Evolutionary conservation across 1,140 invertebrate genomes (phyloP).

Genomic region (Trinorchestia longiramus): DNA sequence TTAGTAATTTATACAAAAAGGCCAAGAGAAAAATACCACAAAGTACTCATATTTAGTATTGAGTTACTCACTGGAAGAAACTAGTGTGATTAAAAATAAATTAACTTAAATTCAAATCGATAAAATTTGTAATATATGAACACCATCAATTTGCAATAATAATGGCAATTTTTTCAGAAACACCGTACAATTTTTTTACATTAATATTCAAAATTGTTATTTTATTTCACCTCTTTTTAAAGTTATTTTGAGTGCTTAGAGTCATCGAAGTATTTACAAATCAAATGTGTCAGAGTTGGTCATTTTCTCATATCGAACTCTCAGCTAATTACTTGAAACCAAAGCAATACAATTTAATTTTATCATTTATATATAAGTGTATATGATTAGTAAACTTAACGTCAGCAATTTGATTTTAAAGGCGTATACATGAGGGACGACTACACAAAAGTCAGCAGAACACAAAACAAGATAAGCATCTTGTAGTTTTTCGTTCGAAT

Average conservation of each 20-base stretch:
- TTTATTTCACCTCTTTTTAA: too few relatives aligned
- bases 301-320: too few relatives aligned
- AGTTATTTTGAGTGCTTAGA: too few relatives aligned
- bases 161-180: neutral
- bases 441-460: too few relatives aligned
- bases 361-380: neutral
- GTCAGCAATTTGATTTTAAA: neutral
- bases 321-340: too few relatives aligned
- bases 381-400: neutral
- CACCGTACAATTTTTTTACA: neutral
- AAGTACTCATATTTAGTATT: neutral
- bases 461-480: too few relatives aligned
- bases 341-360: neutral
- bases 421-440: too few relatives aligned
- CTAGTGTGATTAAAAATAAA: neutral
- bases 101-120: neutral
- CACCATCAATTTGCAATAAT: neutral
- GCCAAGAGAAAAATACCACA: neutral
- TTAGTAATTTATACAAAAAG: neutral
- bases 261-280: too few relatives aligned
- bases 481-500: too few relatives aligned
- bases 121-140: neutral
- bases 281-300: too few relatives aligned
- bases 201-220: neutral
- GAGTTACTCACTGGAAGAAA: neutral